Base-by-base conservation (phyloP, 2,888 invertebrate genomes). In the Platycheirus albimanus region DNA sequence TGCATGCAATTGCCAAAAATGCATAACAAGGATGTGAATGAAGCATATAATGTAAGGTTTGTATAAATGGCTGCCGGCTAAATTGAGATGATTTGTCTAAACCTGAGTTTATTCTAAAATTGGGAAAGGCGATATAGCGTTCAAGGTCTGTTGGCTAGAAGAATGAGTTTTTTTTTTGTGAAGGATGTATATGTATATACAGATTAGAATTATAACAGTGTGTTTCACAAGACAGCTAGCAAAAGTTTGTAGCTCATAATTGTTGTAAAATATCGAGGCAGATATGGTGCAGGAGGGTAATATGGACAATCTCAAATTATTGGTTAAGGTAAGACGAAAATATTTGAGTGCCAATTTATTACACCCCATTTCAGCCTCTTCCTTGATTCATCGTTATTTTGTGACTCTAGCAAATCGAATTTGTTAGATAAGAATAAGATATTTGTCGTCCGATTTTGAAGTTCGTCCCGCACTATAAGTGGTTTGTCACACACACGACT, bases 61-160 rank as follows among this genome's bases (percentile, higher is more conserved):
- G 36, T 47, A 45, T 20, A 54, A 54, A 52, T 61, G 30, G 28
- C 75, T 58, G 38, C 11, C 13, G 51, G 61, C 19, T 24, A 76
- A 69, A 76, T 76, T 69, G 69, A 76, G 76, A 76, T 69, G 69
- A 76, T 69, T 76, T 76, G 61, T 61, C 51, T 24, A 61, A 61
- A 10, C 20, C 3, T 20, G 24, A 67, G 28, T 61, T 58, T 43
- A 45, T 43, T 71, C 30, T 51, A 30, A 51, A 58, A 7, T 33
- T 45, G 15, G n/a, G 38, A 41, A 47, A 58, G 47, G 36, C n/a
- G 10, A 38, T 58, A 17, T 30, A 45, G 30, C 30, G 51, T 28
- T 20, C 13, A 17, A 51, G 20, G 7, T 58, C 11, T 45, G 45
- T 7, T 38, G 61, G 15, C 8, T 11, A 19, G n/a, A 17, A 43